A percentile compares a stretch with the other conserved stretches of the same genome.
These are phyloP conservation scores for Crocodylus rhombifer DNA, from an alignment of 2,797 vertebrate species.

Conservation along the genomic window DNA sequence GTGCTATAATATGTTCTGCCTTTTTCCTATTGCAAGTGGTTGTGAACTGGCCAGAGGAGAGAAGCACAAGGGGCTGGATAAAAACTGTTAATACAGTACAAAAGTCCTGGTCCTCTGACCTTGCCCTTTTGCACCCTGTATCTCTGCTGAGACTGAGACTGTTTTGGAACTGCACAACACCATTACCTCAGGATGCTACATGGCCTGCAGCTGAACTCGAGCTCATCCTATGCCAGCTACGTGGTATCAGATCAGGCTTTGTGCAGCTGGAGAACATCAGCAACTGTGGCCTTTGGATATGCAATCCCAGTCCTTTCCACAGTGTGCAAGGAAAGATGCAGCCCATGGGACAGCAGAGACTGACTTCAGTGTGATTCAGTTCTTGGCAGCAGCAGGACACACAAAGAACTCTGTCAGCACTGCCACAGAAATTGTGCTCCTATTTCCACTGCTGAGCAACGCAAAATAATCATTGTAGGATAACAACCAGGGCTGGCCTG, in stretches of 20 bases:
- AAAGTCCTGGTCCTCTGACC: not conserved
- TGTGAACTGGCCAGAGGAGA: not conserved
- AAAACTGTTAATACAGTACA: not conserved
- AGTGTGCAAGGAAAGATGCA: not conserved
- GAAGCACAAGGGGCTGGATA: not conserved
- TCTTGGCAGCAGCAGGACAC: not conserved
- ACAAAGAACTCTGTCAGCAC: not conserved
- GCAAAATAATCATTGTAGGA: not conserved
- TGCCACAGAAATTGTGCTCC: not conserved
- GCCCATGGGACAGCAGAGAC: not conserved
- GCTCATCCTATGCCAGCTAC: not conserved
- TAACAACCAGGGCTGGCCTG: not conserved
- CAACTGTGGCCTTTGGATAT: not conserved
- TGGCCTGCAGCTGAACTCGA: not conserved
- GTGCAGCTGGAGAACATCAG: not conserved
- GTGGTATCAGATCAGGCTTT: not conserved
- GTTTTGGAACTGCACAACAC: not conserved
- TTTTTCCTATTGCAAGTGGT: not conserved
- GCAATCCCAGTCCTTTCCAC: not conserved
- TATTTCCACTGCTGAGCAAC: not conserved
- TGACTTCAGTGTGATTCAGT: not conserved
- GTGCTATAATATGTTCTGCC: not conserved
- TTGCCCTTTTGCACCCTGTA: not conserved
- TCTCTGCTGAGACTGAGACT: not conserved
- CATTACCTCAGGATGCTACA: fast-evolving